Evolutionary conservation across 2,888 invertebrate species (phyloP), one percentile per base, ranked within the genome.

Genomic region (Acrobasis repandana): DNA sequence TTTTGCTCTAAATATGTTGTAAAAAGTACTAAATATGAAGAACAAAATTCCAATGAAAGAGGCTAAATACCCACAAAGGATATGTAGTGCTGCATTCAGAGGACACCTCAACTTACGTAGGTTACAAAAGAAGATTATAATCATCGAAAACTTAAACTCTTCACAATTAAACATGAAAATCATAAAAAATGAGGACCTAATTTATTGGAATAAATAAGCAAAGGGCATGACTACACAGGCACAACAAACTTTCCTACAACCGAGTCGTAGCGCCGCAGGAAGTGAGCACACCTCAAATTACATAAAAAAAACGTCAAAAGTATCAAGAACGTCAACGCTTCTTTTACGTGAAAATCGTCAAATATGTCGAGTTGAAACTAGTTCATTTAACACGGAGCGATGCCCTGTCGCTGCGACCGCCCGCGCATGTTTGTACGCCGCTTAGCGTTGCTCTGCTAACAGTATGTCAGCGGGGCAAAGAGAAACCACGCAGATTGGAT

Each of bases 331-430:
- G 14, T 43, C 43, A 43, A 43, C 14, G 43, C 43, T 50, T 50
- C 50, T 50, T 51, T 51, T n/a, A 48, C 57, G 57, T 58, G 48
- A 58, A 58, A 58, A 58, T 46, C 47, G 58, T 58, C 58, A 58
- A 58, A 58, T 20, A 58, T 50, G 38, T 49, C 50, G 56, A 67
- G 68, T 57, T 77, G 80, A 75, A 90, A 90, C 87, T 90, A 89
- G 90, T 88, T 78, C 89, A 87, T 83, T 88, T 88, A 87, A 88
- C 88, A 86, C 80, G 71, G 86, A 78, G 83, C 86, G 87, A 83
- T 85, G 88, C 82, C 83, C 84, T 83, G 87, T 85, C 86, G 76
- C 79, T 67, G 74, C 79, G 79, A 85, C 90, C 89, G 86, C 85
- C 89, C 87, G 88, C 85, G 79, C 84, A 78, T 84, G 85, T 90